These are phyloP conservation scores for Ophion obscuratus DNA, from an alignment of 2,888 invertebrate genomes.

Conservation along the genomic window DNA sequence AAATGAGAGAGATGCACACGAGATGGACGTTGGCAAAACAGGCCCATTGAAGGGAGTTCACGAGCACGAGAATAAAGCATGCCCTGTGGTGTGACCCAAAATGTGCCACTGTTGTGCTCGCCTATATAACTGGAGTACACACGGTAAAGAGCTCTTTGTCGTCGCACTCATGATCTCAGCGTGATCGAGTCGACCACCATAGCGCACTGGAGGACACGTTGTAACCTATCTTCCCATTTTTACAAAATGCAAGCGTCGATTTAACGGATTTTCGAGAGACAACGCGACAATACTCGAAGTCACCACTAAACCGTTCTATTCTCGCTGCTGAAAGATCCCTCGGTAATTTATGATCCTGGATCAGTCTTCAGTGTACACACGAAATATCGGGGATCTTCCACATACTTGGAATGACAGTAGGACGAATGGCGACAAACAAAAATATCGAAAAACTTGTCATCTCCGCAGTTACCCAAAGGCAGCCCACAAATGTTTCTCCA, in stretches of 20 bases:
- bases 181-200: constrained; percentile 35
- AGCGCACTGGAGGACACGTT: not conserved
- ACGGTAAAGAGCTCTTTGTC: constrained; percentile 43
- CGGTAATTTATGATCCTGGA: constrained; percentile 28
- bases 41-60: constrained; percentile 67
- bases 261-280: constrained; percentile 61
- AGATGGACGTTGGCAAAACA: constrained; percentile 70
- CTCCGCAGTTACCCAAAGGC: not conserved
- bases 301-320: constrained; percentile 21
- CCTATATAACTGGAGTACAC: constrained; percentile 1
- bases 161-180: constrained; percentile 38
- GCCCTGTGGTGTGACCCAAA: constrained; percentile 45
- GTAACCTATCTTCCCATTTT: not conserved
- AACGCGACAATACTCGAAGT: constrained; percentile 29
- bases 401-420: not conserved
- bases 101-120: constrained; percentile 16
- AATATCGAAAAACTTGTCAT: constrained; percentile 21
- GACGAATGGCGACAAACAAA: not conserved
- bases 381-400: constrained; percentile 11
- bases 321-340: not conserved
- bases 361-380: not conserved
- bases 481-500: constrained; percentile 20
- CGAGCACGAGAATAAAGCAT: constrained; percentile 22
- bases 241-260: constrained; percentile 45
- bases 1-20: constrained; percentile 70